Conservation (phyloP, 2,113 vertebrate species). For the Channa maculata region DNA sequence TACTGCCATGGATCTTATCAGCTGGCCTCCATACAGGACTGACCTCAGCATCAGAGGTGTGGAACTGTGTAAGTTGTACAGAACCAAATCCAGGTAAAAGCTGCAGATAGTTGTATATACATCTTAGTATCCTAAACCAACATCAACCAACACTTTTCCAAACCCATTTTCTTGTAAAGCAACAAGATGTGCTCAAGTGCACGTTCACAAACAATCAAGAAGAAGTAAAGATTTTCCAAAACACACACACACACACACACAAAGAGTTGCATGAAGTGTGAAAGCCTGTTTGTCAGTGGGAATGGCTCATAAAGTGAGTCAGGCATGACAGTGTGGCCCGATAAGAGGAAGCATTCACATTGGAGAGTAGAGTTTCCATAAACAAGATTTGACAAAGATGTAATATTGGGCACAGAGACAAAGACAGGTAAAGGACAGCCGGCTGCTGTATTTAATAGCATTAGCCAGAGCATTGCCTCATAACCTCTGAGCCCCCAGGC, state of each 20-base stretch:
- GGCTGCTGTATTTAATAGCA: constrained; percentile 54
- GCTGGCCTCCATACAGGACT: constrained; percentile 41
- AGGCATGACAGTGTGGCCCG: constrained; percentile 57
- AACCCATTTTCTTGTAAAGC: background rate
- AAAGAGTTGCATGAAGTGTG: constrained; percentile 40
- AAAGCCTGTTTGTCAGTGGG: constrained; percentile 54
- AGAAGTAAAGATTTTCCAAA: constrained; percentile 58
- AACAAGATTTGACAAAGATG: constrained; percentile 53
- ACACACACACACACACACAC: constrained; percentile 30
- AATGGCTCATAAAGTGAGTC: constrained; percentile 68
- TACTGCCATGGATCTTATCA: constrained; percentile 46
- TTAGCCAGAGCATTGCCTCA: constrained; percentile 55
- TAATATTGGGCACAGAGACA: constrained; percentile 41
- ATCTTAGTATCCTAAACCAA: too few relatives aligned
- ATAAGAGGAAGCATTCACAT: constrained; percentile 60
- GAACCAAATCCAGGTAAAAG: background rate
- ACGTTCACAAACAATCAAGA: constrained; percentile 62
- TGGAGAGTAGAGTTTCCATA: constrained; percentile 60
- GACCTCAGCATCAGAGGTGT: background rate
- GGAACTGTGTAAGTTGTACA: background rate
- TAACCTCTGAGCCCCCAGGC: constrained; percentile 54
- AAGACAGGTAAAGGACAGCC: constrained; percentile 57
- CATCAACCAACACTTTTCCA: background rate
- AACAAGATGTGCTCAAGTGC: constrained; percentile 23
- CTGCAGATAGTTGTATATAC: background rate